Base-by-base conservation (phyloP, 1,140 invertebrate genomes). In the Heterodera schachtii region DNA sequence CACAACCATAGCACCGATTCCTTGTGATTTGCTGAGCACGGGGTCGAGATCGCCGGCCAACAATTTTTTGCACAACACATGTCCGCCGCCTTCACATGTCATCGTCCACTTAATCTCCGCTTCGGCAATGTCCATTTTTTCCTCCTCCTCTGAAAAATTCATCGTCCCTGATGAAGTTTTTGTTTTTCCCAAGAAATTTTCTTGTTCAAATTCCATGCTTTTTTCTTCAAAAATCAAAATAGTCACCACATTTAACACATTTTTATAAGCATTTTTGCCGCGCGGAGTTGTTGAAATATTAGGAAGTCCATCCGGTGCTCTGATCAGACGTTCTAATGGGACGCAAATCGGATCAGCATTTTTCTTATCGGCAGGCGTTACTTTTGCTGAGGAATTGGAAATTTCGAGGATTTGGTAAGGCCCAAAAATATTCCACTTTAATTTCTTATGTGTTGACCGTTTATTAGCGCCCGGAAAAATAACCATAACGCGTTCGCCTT, bases 211-310 rank as follows among this genome's bases (percentile, higher is more conserved):
- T 31, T 31, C 31, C 31, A 31, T 31, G 31, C 31, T 31, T 31
- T 31, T 31, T 31, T 31, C 31, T 31, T 31, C 31, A 31, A 31
- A 31, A 1, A 31, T 31, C 31, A 31, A 31, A 31, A 31, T 31
- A 4, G 43, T 21, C n/a, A 73, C 21, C 44, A 21, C 16, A 19
- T 71, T 71, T 31, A 73, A 73, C 19, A 73, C 31, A 73, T 73
- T 73, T 73, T 73, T 73, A 73, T 46, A 73, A 8, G 71, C 19
- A 8, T 73, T 73, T 73, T 73, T 31, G 3, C 71, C 71, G 13
- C 21, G 71, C 71, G 71, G 71, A 46, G 49, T 46, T 46, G 71
- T 73, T 73, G 71, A 16, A 4, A 73, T 49, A 8, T 73, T 49
- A 4, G 71, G 71, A 31, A 31, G 31, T 31, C 31, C 31, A 31